These are phyloP conservation scores for Ditylenchus dipsaci DNA, from an alignment of 1,140 invertebrate genomes.

Conservation along the genomic window DNA sequence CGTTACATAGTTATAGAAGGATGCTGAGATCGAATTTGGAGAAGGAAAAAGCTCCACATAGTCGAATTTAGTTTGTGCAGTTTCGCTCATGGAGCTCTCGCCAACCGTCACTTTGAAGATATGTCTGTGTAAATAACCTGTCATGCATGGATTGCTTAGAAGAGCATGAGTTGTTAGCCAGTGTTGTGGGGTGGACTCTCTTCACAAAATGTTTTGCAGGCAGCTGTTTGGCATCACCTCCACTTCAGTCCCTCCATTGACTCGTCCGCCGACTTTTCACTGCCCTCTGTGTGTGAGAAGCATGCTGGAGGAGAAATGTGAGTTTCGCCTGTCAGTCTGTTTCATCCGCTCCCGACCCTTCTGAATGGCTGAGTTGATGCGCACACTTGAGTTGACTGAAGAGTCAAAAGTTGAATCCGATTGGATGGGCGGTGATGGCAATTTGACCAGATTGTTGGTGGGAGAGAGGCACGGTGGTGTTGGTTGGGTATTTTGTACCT, in stretches of 20 bases:
- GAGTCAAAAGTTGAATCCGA: slow-evolving; percentile 13
- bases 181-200: background rate
- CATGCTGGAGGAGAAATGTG: slow-evolving; percentile 9
- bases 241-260: background rate
- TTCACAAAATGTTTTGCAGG: background rate
- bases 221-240: background rate
- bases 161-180: background rate
- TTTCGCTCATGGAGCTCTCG: too few relatives aligned
- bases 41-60: too few relatives aligned
- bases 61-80: too few relatives aligned
- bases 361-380: slow-evolving; percentile 31
- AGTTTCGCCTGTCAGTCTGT: slow-evolving; percentile 8
- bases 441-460: background rate
- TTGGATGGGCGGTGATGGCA: background rate
- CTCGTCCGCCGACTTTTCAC: slow-evolving; percentile 1
- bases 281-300: background rate
- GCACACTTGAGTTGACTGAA: slow-evolving; percentile 24
- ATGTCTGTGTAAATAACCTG: background rate
- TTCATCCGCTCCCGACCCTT: slow-evolving; percentile 24
- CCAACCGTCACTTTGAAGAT: too few relatives aligned
- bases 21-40: too few relatives aligned
- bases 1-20: too few relatives aligned
- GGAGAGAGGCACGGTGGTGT: background rate
- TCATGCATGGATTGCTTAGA: background rate
- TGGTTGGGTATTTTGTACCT: background rate